Percentiles rank a stretch among this genome's conserved stretches.
phyloP scores from a whole-genome alignment of 2,797 vertebrate species.

The Sarcoramphus papa region DNA sequence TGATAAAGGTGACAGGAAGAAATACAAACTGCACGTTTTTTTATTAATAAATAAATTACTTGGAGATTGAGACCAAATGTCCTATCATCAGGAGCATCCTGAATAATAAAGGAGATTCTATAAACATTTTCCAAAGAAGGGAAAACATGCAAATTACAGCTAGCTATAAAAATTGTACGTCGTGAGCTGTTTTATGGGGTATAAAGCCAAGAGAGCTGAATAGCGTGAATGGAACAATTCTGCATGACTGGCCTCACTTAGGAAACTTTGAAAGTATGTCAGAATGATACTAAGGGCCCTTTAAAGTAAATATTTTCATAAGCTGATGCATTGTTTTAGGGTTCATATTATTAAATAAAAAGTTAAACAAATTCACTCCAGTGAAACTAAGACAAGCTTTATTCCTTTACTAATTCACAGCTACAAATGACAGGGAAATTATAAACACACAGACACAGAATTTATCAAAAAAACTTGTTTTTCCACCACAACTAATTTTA shows the following conservation, averaged over 20 bases:
- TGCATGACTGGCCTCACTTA: not conserved
- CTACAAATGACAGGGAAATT: not conserved
- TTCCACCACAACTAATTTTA: not conserved
- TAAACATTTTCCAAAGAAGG: conserved; percentile 12
- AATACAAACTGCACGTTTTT: not conserved
- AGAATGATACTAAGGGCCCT: not conserved
- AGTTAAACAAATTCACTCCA: not conserved
- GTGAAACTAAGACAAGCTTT: not conserved
- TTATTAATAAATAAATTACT: conserved; percentile 6
- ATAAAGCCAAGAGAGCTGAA: conserved; percentile 18
- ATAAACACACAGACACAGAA: not conserved
- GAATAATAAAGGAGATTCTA: not conserved
- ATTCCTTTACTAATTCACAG: not conserved
- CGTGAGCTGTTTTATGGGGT: not conserved
- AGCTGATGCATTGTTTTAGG: not conserved
- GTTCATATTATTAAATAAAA: not conserved
- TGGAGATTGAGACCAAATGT: not conserved
- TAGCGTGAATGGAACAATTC: conserved; percentile 3
- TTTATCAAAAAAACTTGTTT: not conserved
- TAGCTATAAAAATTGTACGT: not conserved
- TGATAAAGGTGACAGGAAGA: not conserved
- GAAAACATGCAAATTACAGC: conserved; percentile 16
- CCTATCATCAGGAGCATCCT: not conserved
- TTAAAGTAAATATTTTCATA: not conserved
- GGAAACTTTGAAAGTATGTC: not conserved